A percentile compares a stretch with the other conserved stretches of the same genome.
phyloP scores from a whole-genome alignment of 1,140 invertebrate species.

The Epicauta chinensis region DNA sequence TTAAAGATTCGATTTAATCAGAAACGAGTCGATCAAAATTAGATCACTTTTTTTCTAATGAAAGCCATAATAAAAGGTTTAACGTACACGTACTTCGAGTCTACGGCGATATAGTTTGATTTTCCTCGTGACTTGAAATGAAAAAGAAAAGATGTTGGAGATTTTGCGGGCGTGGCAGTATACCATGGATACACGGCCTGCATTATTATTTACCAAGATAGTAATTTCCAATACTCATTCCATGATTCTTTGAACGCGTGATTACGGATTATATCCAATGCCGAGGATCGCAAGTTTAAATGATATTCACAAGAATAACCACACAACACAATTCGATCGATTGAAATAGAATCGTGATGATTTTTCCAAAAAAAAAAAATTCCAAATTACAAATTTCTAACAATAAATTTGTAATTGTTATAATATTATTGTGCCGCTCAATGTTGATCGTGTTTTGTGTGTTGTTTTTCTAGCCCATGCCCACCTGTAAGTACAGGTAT shows the following conservation, averaged over 20 bases:
- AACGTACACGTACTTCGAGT: no score
- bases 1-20: not conserved
- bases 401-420: no score
- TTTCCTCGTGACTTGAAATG: constrained; percentile 9
- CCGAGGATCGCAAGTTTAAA: no score
- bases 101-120: not conserved
- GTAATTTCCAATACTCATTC: constrained; percentile 27
- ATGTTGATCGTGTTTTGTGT: not conserved
- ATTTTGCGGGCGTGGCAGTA: constrained; percentile 17
- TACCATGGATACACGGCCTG: constrained; percentile 4
- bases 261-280: constrained; percentile 13
- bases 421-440: constrained; percentile 22
- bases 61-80: no score
- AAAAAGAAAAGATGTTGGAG: constrained; percentile 5
- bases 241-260: constrained; percentile 21
- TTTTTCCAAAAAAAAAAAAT: no score
- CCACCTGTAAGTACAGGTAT: constrained; percentile 27
- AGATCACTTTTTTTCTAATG: no score
- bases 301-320: no score
- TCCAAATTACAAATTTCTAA: no score
- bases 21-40: no score
- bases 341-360: no score
- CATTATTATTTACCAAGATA: constrained; percentile 24
- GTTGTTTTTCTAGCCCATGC: constrained; percentile 1
- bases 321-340: no score